Evolutionary conservation across 2,888 invertebrate species (phyloP).

Genomic region (Andrena camellia): DNA sequence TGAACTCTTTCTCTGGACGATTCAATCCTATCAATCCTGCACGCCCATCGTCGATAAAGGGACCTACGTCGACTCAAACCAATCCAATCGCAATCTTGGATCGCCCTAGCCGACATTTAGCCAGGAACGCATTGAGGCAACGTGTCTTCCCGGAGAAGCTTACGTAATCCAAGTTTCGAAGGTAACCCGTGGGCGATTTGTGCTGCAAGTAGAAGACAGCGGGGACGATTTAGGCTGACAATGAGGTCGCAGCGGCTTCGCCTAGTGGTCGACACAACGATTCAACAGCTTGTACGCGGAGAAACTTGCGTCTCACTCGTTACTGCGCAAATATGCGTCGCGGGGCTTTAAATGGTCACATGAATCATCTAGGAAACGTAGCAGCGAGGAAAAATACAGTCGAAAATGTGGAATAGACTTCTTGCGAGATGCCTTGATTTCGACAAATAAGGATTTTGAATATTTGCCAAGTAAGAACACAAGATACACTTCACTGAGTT

Average conservation of each 20-base stretch:
- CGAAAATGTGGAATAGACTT: neutral
- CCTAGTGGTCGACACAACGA: neutral
- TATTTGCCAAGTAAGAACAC: no score
- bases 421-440: neutral
- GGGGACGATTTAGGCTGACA: neutral
- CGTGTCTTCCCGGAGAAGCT: slow-evolving; percentile 20
- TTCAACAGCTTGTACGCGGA: slow-evolving; percentile 12
- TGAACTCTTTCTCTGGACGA: slow-evolving; percentile 28
- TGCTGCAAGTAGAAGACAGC: slow-evolving; percentile 14
- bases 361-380: neutral
- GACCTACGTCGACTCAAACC: neutral
- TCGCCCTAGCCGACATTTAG: slow-evolving; percentile 21
- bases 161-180: slow-evolving; percentile 34
- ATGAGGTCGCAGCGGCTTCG: neutral
- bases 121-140: slow-evolving; percentile 15
- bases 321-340: neutral
- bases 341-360: neutral
- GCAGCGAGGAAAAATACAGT: neutral
- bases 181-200: slow-evolving; percentile 9
- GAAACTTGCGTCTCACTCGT: neutral
- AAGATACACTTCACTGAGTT: no score
- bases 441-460: no score
- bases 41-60: slow-evolving; percentile 12
- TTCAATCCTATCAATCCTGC: slow-evolving; percentile 48
- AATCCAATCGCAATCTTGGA: slow-evolving; percentile 14